These are phyloP conservation scores for Pangasius mekongensis DNA, from an alignment of 2,797 vertebrate genomes.

Conservation along the genomic window DNA sequence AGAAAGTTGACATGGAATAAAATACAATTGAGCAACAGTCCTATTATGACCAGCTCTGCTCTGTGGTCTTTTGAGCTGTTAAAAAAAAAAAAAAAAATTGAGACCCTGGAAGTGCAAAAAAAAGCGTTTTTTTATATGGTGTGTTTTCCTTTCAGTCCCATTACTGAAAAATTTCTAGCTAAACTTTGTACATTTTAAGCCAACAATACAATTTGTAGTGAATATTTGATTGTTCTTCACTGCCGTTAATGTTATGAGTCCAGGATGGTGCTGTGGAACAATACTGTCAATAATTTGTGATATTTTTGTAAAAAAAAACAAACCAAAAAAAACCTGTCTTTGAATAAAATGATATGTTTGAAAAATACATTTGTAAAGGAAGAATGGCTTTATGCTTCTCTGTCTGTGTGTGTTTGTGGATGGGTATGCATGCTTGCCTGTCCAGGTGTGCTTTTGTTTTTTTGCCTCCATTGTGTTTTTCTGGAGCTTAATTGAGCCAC, in stretches of 20 bases:
- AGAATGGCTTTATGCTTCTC: not conserved
- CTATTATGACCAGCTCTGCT: not conserved
- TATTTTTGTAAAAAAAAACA: conserved; percentile 53
- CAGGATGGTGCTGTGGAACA: conserved; percentile 37
- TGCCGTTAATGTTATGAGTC: conserved; percentile 40
- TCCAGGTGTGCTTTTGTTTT: conserved; percentile 25
- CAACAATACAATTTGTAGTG: not conserved
- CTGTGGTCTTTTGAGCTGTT: not conserved
- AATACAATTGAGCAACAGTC: not conserved
- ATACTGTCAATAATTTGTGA: conserved; percentile 43
- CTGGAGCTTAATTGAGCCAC: conserved; percentile 6
- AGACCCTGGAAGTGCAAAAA: not conserved
- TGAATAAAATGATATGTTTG: conserved; percentile 36
- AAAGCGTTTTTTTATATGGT: not conserved
- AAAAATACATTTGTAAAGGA: not conserved
- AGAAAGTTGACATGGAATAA: not conserved
- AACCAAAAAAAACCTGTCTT: conserved; percentile 14
- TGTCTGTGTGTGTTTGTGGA: not conserved
- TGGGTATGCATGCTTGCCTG: not conserved
- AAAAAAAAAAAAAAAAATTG: not conserved
- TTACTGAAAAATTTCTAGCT: not conserved
- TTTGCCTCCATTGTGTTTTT: conserved; percentile 10
- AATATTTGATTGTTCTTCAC: conserved; percentile 29
- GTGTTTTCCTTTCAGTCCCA: not conserved
- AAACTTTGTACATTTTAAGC: not conserved